These are phyloP conservation scores for Sebastes goodei DNA, from an alignment of 2,797 vertebrate species.

Conservation along the genomic window DNA sequence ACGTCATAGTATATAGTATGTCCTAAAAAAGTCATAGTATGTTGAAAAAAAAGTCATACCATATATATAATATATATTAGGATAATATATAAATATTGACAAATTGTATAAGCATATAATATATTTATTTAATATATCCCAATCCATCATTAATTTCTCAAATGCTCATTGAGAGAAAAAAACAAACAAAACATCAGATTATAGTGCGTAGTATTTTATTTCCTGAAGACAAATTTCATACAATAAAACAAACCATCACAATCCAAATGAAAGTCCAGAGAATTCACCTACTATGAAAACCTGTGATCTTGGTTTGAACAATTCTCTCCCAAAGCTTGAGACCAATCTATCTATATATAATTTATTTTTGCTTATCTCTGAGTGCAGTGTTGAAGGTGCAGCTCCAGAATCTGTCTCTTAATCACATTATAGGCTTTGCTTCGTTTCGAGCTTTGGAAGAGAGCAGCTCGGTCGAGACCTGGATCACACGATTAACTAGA, in stretches of 20 bases:
- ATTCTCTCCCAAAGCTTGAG: constrained; percentile 51
- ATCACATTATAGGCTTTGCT: constrained; percentile 46
- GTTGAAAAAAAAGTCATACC: too few relatives aligned
- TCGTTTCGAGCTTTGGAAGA: constrained; percentile 51
- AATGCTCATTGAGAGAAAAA: neutral
- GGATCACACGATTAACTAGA: constrained; percentile 60
- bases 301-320: constrained; percentile 53
- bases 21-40: too few relatives aligned
- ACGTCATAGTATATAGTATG: too few relatives aligned
- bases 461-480: constrained; percentile 26
- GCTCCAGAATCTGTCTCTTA: constrained; percentile 14
- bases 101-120: too few relatives aligned
- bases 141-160: neutral
- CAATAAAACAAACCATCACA: constrained; percentile 78
- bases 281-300: constrained; percentile 49
- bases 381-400: neutral
- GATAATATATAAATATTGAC: too few relatives aligned
- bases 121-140: neutral
- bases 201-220: constrained; percentile 83
- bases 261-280: constrained; percentile 69
- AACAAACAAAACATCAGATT: neutral
- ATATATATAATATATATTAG: neutral
- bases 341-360: neutral
- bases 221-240: constrained; percentile 72
- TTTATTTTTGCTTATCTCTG: neutral